phyloP scores from a whole-genome alignment of 2,888 invertebrate genomes.

The Drosophila koepferae region DNA sequence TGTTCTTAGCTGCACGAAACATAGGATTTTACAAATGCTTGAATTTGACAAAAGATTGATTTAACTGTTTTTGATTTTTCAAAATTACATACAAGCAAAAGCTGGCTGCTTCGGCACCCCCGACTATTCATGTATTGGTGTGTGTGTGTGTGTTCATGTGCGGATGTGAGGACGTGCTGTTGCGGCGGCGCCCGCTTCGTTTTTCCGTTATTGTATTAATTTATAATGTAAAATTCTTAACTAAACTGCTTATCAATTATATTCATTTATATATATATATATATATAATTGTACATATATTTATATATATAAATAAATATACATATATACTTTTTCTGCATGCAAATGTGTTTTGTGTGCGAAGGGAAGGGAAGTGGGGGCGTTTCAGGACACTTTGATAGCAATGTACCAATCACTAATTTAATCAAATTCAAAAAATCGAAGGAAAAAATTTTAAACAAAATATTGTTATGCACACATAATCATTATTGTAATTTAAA shows the following conservation, averaged over 20 bases:
- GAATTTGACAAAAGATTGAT: slow-evolving; percentile 45
- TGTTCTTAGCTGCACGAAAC: slow-evolving; percentile 69
- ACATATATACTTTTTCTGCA: slow-evolving; percentile 61
- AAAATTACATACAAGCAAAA: slow-evolving; percentile 74
- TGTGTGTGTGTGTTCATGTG: slow-evolving; percentile 34
- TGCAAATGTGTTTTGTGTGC: slow-evolving; percentile 69
- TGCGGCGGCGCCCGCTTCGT: slow-evolving; percentile 50
- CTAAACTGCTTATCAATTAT: slow-evolving; percentile 79
- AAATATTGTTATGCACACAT: slow-evolving; percentile 32
- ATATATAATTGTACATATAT: slow-evolving; percentile 46
- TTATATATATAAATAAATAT: slow-evolving; percentile 55
- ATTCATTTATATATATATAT: slow-evolving; percentile 76
- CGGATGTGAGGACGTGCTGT: slow-evolving; percentile 31
- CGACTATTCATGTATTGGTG: slow-evolving; percentile 25
- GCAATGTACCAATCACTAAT: slow-evolving; percentile 21
- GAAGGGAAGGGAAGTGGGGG: slow-evolving; percentile 38
- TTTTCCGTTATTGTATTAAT: slow-evolving; percentile 49
- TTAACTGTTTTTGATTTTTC: slow-evolving; percentile 13
- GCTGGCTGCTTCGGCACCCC: slow-evolving; percentile 60
- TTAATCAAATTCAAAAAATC: slow-evolving; percentile 39
- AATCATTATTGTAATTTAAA: slow-evolving; percentile 32
- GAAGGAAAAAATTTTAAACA: slow-evolving; percentile 27
- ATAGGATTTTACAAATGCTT: slow-evolving; percentile 73
- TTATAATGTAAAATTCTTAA: slow-evolving; percentile 79
- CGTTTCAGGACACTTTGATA: slow-evolving; percentile 19